Evolutionary conservation across 2,888 invertebrate species (phyloP).

Genomic region (Tetropium fuscum): DNA sequence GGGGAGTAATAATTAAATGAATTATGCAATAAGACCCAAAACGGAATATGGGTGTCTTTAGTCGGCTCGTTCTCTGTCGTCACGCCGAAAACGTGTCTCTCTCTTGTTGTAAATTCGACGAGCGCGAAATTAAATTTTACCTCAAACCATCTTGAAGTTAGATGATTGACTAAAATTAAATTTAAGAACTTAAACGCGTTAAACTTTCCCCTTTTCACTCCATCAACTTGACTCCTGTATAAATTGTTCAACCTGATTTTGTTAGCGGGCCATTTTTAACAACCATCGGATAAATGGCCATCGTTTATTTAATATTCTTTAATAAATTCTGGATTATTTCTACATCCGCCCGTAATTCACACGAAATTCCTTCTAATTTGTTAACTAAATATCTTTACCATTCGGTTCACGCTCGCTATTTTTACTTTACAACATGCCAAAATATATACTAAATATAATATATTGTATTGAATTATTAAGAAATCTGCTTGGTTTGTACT

Average conservation of each 20-base stretch:
- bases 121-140: constrained; percentile 64
- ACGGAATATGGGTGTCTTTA: constrained; percentile 43
- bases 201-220: constrained; percentile 64
- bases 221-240: constrained; percentile 62
- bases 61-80: constrained; percentile 33
- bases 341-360: constrained; percentile 15
- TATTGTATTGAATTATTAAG: no score
- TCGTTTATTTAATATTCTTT: constrained; percentile 41
- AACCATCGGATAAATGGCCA: constrained; percentile 47
- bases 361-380: no score
- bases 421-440: no score
- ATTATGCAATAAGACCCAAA: constrained; percentile 61
- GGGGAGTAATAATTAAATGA: constrained; percentile 61
- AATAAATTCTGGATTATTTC: constrained; percentile 35
- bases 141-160: constrained; percentile 63
- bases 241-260: constrained; percentile 60
- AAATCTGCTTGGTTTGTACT: no score
- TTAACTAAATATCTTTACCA: no score
- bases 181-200: constrained; percentile 66
- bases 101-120: constrained; percentile 57
- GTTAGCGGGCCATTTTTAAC: constrained; percentile 56
- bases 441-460: no score
- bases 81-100: constrained; percentile 33
- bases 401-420: no score
- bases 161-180: constrained; percentile 68